Conservation (phyloP, 2,797 vertebrate species). For the Enteromius anoplus region DNA sequence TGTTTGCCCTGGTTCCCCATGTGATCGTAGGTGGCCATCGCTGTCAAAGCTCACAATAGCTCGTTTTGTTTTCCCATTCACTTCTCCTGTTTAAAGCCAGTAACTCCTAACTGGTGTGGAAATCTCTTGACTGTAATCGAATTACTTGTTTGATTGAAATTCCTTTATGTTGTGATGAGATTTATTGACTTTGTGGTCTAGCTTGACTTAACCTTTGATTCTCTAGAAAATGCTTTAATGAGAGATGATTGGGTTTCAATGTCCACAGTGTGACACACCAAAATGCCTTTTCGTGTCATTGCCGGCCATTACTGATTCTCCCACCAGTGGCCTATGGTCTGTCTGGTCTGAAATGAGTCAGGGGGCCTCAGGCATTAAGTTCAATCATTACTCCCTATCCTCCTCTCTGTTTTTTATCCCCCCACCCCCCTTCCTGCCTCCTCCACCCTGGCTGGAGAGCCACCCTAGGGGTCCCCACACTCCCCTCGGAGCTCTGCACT, state of each 20-base stretch:
- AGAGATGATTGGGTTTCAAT: constrained; percentile 11
- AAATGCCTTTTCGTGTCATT: background rate
- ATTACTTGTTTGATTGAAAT: background rate
- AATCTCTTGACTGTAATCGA: constrained; percentile 3
- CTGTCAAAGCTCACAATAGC: constrained; percentile 39
- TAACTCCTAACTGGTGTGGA: background rate
- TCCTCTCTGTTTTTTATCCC: constrained; percentile 28
- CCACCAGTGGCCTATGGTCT: constrained; percentile 8
- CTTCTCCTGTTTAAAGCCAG: background rate
- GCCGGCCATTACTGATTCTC: constrained; percentile 35
- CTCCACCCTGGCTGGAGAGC: constrained; percentile 32
- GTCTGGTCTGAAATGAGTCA: constrained; percentile 45
- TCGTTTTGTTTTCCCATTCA: background rate
- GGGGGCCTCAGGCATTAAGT: constrained; percentile 41
- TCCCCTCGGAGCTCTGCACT: constrained; percentile 16
- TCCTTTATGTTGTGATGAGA: background rate
- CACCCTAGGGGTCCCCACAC: constrained; percentile 15
- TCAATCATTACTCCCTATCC: constrained; percentile 50
- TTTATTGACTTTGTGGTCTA: background rate
- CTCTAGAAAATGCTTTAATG: background rate
- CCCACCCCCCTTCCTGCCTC: constrained; percentile 27
- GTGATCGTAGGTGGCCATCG: constrained; percentile 63
- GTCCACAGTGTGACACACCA: background rate
- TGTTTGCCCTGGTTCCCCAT: constrained; percentile 61
- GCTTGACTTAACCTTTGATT: background rate